phyloP scores from a whole-genome alignment of 2,113 vertebrate species.

The Aptenodytes forsteri region DNA sequence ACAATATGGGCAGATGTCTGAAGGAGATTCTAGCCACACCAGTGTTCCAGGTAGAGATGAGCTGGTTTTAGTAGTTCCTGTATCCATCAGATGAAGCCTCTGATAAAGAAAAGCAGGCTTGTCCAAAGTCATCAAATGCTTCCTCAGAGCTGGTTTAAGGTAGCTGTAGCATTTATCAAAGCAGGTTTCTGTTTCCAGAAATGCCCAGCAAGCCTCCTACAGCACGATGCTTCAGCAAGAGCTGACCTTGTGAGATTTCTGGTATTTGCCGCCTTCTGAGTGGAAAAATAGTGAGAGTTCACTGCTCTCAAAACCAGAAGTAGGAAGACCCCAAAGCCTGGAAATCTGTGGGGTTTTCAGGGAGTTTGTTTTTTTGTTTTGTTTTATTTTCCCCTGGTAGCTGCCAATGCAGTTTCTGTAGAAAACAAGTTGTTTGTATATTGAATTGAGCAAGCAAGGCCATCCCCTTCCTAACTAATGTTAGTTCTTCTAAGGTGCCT shows the following conservation, averaged over 20 bases:
- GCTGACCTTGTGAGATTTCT: not conserved
- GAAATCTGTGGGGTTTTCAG: not conserved
- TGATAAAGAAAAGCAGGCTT: not conserved
- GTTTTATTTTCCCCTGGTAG: not conserved
- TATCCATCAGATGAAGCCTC: not conserved
- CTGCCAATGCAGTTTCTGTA: not conserved
- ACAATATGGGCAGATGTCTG: not conserved
- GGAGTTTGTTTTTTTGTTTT: accelerated
- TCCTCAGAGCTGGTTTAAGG: not conserved
- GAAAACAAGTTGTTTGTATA: not conserved
- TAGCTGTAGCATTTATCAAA: not conserved
- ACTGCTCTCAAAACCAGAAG: not conserved
- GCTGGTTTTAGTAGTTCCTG: not conserved
- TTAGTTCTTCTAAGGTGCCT: not conserved
- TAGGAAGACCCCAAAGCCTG: not conserved
- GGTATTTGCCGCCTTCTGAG: not conserved
- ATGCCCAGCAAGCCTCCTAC: not conserved
- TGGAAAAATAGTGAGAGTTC: not conserved
- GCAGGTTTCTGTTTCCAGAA: not conserved
- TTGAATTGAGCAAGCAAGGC: not conserved
- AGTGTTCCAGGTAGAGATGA: not conserved
- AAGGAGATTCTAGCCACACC: not conserved
- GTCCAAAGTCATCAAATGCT: not conserved
- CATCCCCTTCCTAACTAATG: not conserved
- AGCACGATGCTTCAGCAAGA: not conserved